A percentile compares a stretch with the other conserved stretches of the same genome.
These are phyloP conservation scores for Dolichotis patagonum DNA, from an alignment of 2,113 vertebrate genomes.

Conservation along the genomic window DNA sequence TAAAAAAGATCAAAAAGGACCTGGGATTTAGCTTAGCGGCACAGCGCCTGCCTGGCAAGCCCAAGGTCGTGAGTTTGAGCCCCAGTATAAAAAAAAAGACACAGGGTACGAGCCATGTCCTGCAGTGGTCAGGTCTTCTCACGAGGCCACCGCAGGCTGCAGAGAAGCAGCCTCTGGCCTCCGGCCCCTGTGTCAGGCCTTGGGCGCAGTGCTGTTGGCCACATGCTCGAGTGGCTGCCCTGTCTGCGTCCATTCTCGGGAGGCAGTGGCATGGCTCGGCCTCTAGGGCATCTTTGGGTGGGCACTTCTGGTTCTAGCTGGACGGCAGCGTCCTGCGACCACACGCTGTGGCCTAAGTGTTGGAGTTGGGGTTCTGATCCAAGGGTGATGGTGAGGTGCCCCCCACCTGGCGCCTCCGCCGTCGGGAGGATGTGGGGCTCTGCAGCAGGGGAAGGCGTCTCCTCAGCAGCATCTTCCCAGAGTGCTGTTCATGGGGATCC, in stretches of 20 bases:
- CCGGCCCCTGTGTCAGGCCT: rapidly evolving
- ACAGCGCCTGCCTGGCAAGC: too few relatives aligned
- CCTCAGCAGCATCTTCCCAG: neutral
- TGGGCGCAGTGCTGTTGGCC: rapidly evolving
- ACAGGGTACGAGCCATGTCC: neutral
- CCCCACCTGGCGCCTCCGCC: neutral
- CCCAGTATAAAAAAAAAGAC: neutral
- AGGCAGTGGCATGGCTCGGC: neutral
- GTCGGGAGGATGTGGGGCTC: neutral
- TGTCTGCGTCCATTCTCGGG: neutral
- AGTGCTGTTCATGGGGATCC: neutral
- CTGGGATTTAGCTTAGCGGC: too few relatives aligned
- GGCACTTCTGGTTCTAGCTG: neutral
- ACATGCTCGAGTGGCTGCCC: rapidly evolving
- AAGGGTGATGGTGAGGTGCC: neutral
- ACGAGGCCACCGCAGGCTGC: neutral
- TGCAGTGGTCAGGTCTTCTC: neutral
- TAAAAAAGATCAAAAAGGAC: too few relatives aligned
- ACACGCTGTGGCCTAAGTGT: neutral
- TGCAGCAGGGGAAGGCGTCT: neutral
- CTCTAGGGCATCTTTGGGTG: neutral
- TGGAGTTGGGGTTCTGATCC: neutral
- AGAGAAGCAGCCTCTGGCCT: neutral
- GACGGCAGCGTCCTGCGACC: neutral
- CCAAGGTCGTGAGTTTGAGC: too few relatives aligned